These are phyloP conservation scores for Mimachlamys varia DNA, from an alignment of 2,888 invertebrate species.

Conservation along the genomic window DNA sequence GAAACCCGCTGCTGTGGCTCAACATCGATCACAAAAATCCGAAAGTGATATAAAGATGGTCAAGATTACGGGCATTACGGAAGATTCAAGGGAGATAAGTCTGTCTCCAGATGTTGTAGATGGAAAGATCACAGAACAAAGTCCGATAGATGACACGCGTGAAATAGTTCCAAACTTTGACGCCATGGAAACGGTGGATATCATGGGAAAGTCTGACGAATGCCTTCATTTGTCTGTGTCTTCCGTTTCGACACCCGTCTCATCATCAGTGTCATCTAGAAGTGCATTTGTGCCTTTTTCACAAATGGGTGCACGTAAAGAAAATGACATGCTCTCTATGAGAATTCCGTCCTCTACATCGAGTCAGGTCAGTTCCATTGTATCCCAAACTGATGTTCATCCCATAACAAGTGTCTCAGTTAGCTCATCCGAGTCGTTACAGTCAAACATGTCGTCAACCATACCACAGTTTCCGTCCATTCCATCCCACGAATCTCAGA, in stretches of 20 bases:
- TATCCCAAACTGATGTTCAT: conserved; percentile 42
- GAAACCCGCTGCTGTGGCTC: conserved; percentile 45
- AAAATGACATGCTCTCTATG: conserved; percentile 38
- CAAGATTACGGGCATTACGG: not conserved
- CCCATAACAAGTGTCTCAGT: conserved; percentile 37
- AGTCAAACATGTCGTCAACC: conserved; percentile 41
- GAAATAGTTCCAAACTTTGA: not conserved
- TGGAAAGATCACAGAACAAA: not conserved
- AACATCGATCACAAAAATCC: not conserved
- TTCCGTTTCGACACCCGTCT: not conserved
- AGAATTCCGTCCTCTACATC: conserved; percentile 39
- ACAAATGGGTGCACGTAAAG: conserved; percentile 59
- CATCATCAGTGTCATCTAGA: conserved; percentile 60
- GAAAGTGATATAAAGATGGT: not conserved
- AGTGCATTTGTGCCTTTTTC: conserved; percentile 78
- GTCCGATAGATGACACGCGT: not conserved
- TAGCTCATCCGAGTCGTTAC: conserved; percentile 42
- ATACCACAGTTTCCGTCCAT: conserved; percentile 47
- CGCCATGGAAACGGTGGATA: conserved; percentile 9
- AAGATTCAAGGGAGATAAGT: not conserved
- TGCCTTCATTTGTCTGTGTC: conserved; percentile 7
- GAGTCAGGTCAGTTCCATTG: not conserved
- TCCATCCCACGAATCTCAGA: conserved; percentile 44
- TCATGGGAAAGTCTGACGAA: not conserved
- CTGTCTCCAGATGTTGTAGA: not conserved